Conservation (phyloP, 2,888 invertebrate genomes). For the Alsophila aescularia region DNA sequence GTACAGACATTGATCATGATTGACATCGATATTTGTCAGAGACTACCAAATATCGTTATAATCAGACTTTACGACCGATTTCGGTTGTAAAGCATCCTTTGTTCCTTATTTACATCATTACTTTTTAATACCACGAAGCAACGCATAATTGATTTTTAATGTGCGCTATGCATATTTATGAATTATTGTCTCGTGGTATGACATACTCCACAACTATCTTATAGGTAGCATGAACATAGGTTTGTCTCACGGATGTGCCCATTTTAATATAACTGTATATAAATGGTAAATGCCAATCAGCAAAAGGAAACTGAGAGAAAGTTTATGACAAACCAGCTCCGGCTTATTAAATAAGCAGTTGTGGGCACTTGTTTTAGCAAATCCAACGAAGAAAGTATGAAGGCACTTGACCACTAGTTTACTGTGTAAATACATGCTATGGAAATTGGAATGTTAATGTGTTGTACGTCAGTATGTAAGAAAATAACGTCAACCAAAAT, state of each 20-base stretch:
- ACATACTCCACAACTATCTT: neutral
- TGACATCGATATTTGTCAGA: too few species aligned
- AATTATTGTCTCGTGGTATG: neutral
- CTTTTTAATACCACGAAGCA: too few species aligned
- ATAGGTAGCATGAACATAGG: neutral
- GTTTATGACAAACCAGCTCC: constrained; percentile 23
- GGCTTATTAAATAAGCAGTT: constrained; percentile 20
- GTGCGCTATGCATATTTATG: neutral
- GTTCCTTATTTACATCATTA: too few species aligned
- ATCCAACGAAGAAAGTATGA: constrained; percentile 11
- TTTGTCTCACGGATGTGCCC: constrained; percentile 12
- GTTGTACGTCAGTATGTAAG: too few species aligned
- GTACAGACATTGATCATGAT: too few species aligned
- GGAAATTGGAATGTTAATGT: neutral
- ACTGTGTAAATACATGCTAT: neutral
- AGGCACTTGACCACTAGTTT: neutral
- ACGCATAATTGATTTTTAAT: too few species aligned
- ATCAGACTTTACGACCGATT: too few species aligned
- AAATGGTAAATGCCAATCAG: constrained; percentile 28
- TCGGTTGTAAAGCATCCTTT: too few species aligned
- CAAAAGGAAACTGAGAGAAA: constrained; percentile 35
- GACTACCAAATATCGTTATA: too few species aligned
- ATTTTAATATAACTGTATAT: constrained; percentile 9
- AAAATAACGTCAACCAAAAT: too few species aligned
- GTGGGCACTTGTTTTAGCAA: constrained; percentile 14